Evolutionary conservation across 1,140 invertebrate genomes (phyloP).

Genomic region (Hycleus phaleratus): DNA sequence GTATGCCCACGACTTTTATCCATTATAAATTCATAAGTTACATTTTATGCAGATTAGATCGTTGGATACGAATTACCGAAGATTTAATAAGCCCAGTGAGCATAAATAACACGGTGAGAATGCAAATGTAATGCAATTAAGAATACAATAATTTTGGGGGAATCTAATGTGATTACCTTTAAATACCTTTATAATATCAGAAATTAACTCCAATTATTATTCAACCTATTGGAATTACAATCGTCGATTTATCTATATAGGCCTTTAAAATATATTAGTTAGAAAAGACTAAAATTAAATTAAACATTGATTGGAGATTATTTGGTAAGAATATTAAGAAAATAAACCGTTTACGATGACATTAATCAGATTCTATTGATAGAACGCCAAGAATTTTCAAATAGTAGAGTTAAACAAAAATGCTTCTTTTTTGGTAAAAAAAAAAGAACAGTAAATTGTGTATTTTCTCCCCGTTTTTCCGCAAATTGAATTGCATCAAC

Average conservation of each 20-base stretch:
- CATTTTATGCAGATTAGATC: slow-evolving; percentile 15
- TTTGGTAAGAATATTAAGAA: slow-evolving; percentile 6
- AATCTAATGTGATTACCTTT: slow-evolving; percentile 4
- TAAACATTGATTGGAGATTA: too few relatives aligned
- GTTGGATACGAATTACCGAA: slow-evolving; percentile 13
- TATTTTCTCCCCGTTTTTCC: neutral
- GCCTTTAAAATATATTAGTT: too few relatives aligned
- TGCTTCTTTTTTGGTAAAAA: slow-evolving; percentile 1
- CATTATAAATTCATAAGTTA: slow-evolving; percentile 16
- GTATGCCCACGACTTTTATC: slow-evolving; percentile 6
- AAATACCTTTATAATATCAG: slow-evolving; percentile 5
- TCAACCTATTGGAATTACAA: neutral
- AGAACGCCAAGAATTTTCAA: slow-evolving; percentile 15
- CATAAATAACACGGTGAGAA: slow-evolving; percentile 13
- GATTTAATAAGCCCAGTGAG: slow-evolving; percentile 15
- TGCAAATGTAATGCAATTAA: slow-evolving; percentile 14
- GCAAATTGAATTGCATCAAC: slow-evolving; percentile 9
- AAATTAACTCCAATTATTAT: slow-evolving; percentile 1
- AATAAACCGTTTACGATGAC: neutral
- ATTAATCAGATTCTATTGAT: slow-evolving; percentile 2
- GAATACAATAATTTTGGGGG: slow-evolving; percentile 8
- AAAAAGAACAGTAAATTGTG: slow-evolving; percentile 9
- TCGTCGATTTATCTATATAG: too few relatives aligned
- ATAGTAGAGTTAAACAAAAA: slow-evolving; percentile 10
- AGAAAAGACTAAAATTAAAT: too few relatives aligned